Evolutionary conservation across 2,888 invertebrate genomes (phyloP).

Genomic region (Drosophila meridiana): DNA sequence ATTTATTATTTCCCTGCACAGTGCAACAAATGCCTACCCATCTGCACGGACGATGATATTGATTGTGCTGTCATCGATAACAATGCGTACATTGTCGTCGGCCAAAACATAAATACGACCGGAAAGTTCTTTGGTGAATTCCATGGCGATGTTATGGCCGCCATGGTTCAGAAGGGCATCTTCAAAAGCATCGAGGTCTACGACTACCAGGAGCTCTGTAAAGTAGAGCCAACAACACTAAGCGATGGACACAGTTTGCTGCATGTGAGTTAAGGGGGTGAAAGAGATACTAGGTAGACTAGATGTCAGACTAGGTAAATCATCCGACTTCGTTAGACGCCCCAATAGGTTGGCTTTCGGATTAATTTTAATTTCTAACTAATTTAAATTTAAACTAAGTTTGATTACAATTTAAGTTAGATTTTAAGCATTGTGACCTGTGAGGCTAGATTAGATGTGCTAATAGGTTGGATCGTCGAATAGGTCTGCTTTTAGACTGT

Average conservation of each 20-base stretch:
- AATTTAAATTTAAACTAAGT: too few relatives aligned
- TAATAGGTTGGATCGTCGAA: too few relatives aligned
- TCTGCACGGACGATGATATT: constrained; percentile 88
- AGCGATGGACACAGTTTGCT: constrained; percentile 80
- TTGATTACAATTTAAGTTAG: too few relatives aligned
- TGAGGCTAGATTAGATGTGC: too few relatives aligned
- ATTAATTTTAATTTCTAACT: too few relatives aligned
- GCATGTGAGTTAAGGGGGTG: constrained; percentile 69
- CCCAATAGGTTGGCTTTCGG: too few relatives aligned
- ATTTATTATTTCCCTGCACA: constrained; percentile 46
- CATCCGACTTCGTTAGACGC: too few relatives aligned
- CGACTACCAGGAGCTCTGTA: constrained; percentile 94
- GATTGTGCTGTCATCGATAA: constrained; percentile 96
- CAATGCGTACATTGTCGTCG: constrained; percentile 93
- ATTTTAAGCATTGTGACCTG: too few relatives aligned
- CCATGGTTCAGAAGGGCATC: constrained; percentile 89
- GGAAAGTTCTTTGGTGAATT: constrained; percentile 94
- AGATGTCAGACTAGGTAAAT: neutral
- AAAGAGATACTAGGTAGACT: neutral
- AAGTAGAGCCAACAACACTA: constrained; percentile 83
- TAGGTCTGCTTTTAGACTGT: too few relatives aligned
- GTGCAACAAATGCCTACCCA: constrained; percentile 86
- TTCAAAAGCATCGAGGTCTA: constrained; percentile 91
- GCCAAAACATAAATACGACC: constrained; percentile 88
- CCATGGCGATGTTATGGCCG: constrained; percentile 90